Evolutionary conservation across 2,113 vertebrate species (phyloP), one percentile per base, ranked within the genome.

Genomic region (Siniperca chuatsi): DNA sequence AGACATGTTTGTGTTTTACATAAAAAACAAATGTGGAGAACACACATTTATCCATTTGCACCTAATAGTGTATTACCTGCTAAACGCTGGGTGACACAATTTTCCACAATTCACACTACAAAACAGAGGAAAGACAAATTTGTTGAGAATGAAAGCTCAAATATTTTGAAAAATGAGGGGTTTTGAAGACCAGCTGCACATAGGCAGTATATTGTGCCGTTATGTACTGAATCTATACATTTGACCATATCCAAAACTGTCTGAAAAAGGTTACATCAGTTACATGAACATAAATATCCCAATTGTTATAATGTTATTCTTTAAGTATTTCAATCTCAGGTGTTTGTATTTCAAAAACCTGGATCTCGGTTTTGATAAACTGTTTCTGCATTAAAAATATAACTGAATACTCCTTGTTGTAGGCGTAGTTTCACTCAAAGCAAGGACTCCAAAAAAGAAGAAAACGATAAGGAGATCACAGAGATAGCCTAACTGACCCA

Each of bases 21-120:
- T 20, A 77, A 60, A 65, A 69, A 73, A 77, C 4, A 13, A 20
- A 79, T 10, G 76, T 42, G 42, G 35, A 52, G 20, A 65, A 89
- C 71, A 79, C 89, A 84, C 55, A 80, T n/a, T 68, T 55, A 54
- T 76, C 21, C 25, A 54, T 72, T 72, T 52, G 7, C 25, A 74
- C 46, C 70, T 66, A 8, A n/a, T 0, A 73, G 40, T 58, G 23
- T 4, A 82, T 92, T 92, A 94, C 93, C 91, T 93, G 89, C 69
- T 76, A 85, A 91, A 89, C 0, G 90, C 64, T 81, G 89, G 89
- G 70, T 85, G 86, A 92, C 86, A 88, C 75, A 93, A 86, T 86
- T 92, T 93, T 66, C 93, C 92, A 92, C 82, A 94, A 87, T 94
- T 93, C 75, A 93, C 74, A 76, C 93, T 93, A 93, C 71, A 92